Conservation (phyloP, 2,113 vertebrate species). For the Pelvicachromis taeniatus region DNA sequence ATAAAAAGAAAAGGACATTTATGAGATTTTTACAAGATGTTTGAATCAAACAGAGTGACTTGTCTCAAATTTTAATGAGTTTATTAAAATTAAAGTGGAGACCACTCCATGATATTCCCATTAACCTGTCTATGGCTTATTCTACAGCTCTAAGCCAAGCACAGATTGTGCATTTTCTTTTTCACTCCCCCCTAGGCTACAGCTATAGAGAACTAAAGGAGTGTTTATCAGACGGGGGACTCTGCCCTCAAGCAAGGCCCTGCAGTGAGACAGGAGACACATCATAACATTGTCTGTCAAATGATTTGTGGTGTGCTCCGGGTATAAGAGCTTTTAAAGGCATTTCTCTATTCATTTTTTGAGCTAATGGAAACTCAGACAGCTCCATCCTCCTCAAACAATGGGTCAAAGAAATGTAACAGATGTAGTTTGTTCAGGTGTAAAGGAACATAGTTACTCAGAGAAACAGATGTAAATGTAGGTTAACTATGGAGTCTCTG, state of each 20-base stretch:
- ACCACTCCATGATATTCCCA: constrained; percentile 57
- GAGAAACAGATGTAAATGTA: constrained; percentile 14
- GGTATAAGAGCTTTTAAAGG: constrained; percentile 52
- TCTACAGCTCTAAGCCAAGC: constrained; percentile 51
- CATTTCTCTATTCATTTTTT: constrained; percentile 56
- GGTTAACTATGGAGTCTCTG: constrained; percentile 25
- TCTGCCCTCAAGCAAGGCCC: constrained; percentile 52
- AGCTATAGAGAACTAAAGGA: constrained; percentile 32
- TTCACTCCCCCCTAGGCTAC: constrained; percentile 38
- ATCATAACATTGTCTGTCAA: constrained; percentile 61
- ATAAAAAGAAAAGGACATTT: constrained; percentile 81
- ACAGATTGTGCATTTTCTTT: constrained; percentile 29
- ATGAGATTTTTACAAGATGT: constrained; percentile 69
- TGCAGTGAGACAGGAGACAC: constrained; percentile 47
- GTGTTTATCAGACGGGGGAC: constrained; percentile 67
- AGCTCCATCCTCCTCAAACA: constrained; percentile 21
- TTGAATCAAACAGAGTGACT: constrained; percentile 53
- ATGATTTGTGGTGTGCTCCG: constrained; percentile 49
- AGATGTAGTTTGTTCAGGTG: constrained; percentile 53
- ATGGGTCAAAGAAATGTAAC: constrained; percentile 24
- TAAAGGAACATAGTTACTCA: background rate
- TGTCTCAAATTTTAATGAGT: constrained; percentile 63
- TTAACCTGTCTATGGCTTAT: constrained; percentile 64
- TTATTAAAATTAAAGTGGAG: constrained; percentile 74
- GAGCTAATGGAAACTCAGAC: constrained; percentile 49